Evolutionary conservation across 2,113 vertebrate species (phyloP).

Genomic region (Bombycilla garrulus): DNA sequence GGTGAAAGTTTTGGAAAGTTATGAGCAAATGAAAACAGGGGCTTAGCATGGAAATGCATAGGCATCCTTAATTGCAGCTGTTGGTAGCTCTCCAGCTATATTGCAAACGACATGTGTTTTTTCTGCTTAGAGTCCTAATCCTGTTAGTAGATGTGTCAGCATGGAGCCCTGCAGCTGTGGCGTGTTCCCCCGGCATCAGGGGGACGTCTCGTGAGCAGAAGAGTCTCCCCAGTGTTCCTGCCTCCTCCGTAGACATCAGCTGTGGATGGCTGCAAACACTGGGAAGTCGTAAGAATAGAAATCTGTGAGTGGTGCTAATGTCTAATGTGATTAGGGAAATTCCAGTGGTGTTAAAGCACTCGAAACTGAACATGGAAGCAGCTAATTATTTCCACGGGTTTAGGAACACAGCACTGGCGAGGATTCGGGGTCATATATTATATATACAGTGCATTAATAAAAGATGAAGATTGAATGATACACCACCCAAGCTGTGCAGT

Average conservation of each 20-base stretch:
- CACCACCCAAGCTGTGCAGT: constrained; percentile 11
- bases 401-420: background rate
- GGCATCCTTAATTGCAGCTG: constrained; percentile 53
- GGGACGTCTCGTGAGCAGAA: background rate
- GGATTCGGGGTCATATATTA: background rate
- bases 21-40: constrained; percentile 45
- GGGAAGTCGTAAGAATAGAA: background rate
- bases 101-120: background rate
- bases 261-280: background rate
- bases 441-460: background rate
- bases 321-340: constrained; percentile 14
- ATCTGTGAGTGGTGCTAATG: background rate
- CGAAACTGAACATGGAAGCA: background rate
- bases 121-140: constrained; percentile 30
- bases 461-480: constrained; percentile 8
- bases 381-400: constrained; percentile 27
- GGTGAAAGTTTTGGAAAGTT: constrained; percentile 59
- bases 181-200: fast-evolving
- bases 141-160: constrained; percentile 43
- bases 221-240: background rate
- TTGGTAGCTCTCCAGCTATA: constrained; percentile 57
- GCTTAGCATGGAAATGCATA: constrained; percentile 55
- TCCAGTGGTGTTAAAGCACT: background rate
- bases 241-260: background rate
- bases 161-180: constrained; percentile 18